Conservation (phyloP, 2,797 vertebrate species). For the Darevskia mixta region DNA sequence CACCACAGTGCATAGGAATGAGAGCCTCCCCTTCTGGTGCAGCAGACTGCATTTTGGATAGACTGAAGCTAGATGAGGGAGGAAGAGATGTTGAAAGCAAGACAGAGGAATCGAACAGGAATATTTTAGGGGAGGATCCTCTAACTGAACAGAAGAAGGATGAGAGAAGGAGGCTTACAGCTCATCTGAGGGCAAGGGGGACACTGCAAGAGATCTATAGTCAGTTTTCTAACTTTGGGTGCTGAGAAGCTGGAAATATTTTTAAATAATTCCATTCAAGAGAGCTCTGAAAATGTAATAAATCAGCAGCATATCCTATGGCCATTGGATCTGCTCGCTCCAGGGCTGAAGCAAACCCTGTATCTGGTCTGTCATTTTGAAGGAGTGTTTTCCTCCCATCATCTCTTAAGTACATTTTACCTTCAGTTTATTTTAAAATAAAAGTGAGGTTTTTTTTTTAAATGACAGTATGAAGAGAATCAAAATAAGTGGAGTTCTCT, state of each 20-base stretch:
- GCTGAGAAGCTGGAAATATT: not conserved
- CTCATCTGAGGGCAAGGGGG: not conserved
- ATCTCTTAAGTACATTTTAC: not conserved
- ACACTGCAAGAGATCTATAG: not conserved
- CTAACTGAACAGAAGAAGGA: not conserved
- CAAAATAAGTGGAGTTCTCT: not conserved
- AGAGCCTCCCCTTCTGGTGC: conserved; percentile 31
- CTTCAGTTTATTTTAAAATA: not conserved
- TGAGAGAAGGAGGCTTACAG: not conserved
- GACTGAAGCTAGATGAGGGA: conserved; percentile 18
- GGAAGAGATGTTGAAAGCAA: not conserved
- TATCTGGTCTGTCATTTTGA: not conserved
- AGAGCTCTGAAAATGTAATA: not conserved
- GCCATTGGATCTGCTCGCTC: not conserved
- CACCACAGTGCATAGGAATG: not conserved
- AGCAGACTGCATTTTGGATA: conserved; percentile 43
- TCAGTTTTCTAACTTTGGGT: not conserved
- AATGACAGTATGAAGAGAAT: not conserved
- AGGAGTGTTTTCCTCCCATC: not conserved
- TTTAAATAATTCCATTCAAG: not conserved
- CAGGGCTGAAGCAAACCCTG: not conserved
- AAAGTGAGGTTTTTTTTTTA: not conserved
- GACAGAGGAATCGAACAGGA: not conserved
- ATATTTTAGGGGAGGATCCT: not conserved
- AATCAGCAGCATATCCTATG: not conserved